A percentile compares a stretch with the other conserved stretches of the same genome.
Evolutionary conservation across 1,140 invertebrate genomes (phyloP).

Genomic region (Adelges cooleyi): DNA sequence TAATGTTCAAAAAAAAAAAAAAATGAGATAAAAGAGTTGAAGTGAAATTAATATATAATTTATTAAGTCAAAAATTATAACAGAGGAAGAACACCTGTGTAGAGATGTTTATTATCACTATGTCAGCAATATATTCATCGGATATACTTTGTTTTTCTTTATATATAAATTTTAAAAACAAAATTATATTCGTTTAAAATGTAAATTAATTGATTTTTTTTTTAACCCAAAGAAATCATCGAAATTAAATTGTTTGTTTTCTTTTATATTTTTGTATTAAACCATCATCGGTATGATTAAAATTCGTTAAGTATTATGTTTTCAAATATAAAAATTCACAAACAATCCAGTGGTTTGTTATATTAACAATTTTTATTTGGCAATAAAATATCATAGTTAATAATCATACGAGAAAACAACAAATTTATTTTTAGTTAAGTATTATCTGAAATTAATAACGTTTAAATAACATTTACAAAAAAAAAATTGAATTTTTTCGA

Average conservation of each 20-base stretch:
- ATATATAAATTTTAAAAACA: background rate
- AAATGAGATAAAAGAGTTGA: background rate
- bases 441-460: too few species aligned
- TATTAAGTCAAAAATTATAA: conserved; percentile 23
- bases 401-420: too few species aligned
- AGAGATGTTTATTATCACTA: conserved; percentile 13
- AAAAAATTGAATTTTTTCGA: too few species aligned
- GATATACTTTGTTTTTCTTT: conserved; percentile 2
- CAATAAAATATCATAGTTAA: too few species aligned
- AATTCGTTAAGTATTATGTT: too few species aligned
- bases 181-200: conserved; percentile 6
- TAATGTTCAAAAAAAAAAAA: background rate
- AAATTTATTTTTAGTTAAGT: too few species aligned
- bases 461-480: too few species aligned
- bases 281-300: background rate
- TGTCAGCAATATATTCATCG: conserved; percentile 13
- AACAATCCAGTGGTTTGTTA: too few species aligned
- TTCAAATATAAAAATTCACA: too few species aligned
- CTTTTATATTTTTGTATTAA: conserved; percentile 25
- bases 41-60: conserved; percentile 10
- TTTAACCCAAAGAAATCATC: background rate
- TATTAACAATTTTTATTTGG: too few species aligned
- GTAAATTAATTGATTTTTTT: conserved; percentile 13
- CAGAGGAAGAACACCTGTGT: background rate
- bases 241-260: conserved; percentile 9